phyloP scores from a whole-genome alignment of 2,113 vertebrate species.

The Aepyceros melampus region DNA sequence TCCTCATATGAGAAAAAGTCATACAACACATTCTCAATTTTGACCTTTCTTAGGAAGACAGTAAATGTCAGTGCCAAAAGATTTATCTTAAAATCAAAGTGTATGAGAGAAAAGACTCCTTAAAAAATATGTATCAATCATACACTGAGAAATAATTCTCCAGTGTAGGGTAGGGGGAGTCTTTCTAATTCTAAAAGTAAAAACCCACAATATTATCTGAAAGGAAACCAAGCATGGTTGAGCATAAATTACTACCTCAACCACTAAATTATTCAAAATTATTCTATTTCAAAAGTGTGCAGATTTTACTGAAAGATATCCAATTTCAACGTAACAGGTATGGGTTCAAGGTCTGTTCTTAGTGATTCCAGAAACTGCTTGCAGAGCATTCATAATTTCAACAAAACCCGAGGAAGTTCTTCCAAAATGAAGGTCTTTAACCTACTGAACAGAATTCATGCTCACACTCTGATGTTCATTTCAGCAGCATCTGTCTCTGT shows the following conservation, averaged over 20 bases:
- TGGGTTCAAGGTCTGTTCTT: not conserved
- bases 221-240: slow-evolving; percentile 7
- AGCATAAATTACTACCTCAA: not conserved
- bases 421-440: slow-evolving; percentile 42
- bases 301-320: slow-evolving; percentile 31
- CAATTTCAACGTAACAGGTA: slow-evolving; percentile 14
- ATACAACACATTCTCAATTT: not conserved
- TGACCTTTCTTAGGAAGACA: slow-evolving; percentile 30
- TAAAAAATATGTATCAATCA: not conserved
- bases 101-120: not conserved
- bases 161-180: not conserved
- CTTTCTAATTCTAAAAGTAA: slow-evolving; percentile 21
- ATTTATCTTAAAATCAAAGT: slow-evolving; percentile 33
- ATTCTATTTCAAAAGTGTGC: slow-evolving; percentile 6
- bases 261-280: not conserved
- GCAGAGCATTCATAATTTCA: not conserved
- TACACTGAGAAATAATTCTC: slow-evolving; percentile 21
- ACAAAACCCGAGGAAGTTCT: not conserved
- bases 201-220: not conserved
- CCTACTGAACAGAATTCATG: not conserved
- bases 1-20: not conserved
- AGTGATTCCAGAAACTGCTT: slow-evolving; percentile 17
- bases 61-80: not conserved
- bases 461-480: slow-evolving; percentile 28
- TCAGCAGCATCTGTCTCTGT: slow-evolving; percentile 52